Conservation (phyloP, 64 coral and sea anemone genomes). For the Montipora foliosa region DNA sequence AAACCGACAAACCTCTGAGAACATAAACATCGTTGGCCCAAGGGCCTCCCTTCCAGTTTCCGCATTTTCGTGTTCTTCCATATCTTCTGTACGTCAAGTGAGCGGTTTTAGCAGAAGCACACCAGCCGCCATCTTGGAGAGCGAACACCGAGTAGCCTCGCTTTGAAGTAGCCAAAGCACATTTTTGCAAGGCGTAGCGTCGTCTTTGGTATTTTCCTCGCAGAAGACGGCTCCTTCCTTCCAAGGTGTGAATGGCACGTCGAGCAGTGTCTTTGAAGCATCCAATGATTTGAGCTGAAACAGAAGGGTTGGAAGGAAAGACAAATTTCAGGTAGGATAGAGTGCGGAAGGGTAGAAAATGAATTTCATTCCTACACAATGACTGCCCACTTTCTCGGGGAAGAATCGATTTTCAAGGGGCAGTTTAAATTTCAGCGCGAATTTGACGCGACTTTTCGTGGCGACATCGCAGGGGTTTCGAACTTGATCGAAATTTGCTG, state of each 20-base stretch:
- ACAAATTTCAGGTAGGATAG: no score
- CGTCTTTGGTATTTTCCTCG: slow-evolving; percentile 40
- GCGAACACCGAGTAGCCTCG: slow-evolving; percentile 34
- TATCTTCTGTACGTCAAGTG: slow-evolving; percentile 22
- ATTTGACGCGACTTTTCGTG: no score
- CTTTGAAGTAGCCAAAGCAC: slow-evolving; percentile 1
- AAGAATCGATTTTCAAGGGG: no score
- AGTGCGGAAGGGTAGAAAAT: no score
- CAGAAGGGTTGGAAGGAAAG: neutral
- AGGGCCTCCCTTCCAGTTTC: slow-evolving; percentile 38
- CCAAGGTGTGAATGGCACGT: slow-evolving; percentile 5
- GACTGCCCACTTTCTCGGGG: no score
- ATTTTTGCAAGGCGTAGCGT: slow-evolving; percentile 37
- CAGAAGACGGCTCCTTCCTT: slow-evolving; percentile 25
- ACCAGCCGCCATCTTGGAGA: slow-evolving; percentile 34
- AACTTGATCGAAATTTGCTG: no score
- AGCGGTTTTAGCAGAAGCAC: slow-evolving; percentile 28
- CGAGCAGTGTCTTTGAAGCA: slow-evolving; percentile 47
- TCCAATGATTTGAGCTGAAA: slow-evolving; percentile 16
- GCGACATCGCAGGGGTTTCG: no score
- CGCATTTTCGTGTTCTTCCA: slow-evolving; percentile 8
- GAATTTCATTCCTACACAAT: no score
- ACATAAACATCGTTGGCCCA: slow-evolving; percentile 62
- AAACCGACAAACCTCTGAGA: slow-evolving; percentile 4
- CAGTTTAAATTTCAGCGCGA: no score